phyloP scores from a whole-genome alignment of 2,888 invertebrate genomes.

The Troilus luridus region DNA sequence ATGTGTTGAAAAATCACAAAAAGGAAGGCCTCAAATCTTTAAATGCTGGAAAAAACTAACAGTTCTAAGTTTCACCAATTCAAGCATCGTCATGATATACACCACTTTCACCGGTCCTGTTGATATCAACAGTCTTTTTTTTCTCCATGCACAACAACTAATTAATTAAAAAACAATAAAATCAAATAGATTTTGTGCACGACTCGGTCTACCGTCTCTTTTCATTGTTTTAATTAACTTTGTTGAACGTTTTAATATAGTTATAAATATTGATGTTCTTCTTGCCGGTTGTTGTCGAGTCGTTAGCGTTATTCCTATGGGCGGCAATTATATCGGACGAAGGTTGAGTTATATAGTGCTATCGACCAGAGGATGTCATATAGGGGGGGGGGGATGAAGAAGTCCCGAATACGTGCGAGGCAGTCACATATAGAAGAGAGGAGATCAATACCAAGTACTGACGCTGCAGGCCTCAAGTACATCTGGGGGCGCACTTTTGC shows the following conservation, averaged over 20 bases:
- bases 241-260: background rate
- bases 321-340: background rate
- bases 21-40: too few species aligned
- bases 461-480: constrained; percentile 46
- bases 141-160: background rate
- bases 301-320: background rate
- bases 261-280: background rate
- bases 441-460: constrained; percentile 41
- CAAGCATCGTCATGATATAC: too few species aligned
- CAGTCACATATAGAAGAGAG: constrained; percentile 30
- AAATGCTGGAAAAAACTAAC: too few species aligned
- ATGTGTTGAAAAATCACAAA: too few species aligned
- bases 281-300: background rate
- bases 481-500: constrained; percentile 30
- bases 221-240: background rate
- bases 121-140: background rate
- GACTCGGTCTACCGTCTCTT: too few species aligned
- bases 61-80: too few species aligned
- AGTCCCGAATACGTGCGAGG: constrained; percentile 25
- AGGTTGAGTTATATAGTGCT: background rate
- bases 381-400: constrained; percentile 27
- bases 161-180: background rate
- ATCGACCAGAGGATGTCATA: constrained; percentile 32
- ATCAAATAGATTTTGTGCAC: too few species aligned
- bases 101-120: too few species aligned